phyloP scores from a whole-genome alignment of 2,888 invertebrate genomes.

The Tenthredo livida region DNA sequence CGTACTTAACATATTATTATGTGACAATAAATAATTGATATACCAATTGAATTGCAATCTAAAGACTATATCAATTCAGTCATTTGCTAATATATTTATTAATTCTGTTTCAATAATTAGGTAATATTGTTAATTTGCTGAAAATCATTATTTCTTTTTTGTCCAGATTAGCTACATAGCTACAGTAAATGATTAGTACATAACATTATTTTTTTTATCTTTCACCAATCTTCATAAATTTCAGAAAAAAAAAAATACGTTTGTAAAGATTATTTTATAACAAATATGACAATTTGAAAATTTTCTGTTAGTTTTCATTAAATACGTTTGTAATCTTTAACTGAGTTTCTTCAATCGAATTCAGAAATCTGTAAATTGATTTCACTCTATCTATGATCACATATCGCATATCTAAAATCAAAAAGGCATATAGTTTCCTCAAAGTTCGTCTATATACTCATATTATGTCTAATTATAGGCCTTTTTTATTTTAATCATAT shows the following conservation, averaged over 20 bases:
- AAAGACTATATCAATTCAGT: constrained; percentile 14
- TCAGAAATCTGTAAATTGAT: neutral
- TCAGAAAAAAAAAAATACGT: too few relatives aligned
- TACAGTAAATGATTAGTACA: neutral
- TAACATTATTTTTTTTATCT: neutral
- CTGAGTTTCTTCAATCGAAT: neutral
- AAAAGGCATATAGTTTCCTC: too few relatives aligned
- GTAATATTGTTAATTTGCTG: neutral
- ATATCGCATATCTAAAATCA: too few relatives aligned
- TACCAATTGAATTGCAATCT: neutral
- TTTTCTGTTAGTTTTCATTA: neutral
- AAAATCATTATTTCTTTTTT: neutral
- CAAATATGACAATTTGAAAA: neutral
- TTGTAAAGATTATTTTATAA: constrained; percentile 22
- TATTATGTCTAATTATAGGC: too few relatives aligned
- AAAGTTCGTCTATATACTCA: too few relatives aligned
- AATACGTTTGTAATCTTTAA: constrained; percentile 10
- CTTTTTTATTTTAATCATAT: too few relatives aligned
- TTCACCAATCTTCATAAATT: neutral
- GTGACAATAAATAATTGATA: constrained; percentile 15
- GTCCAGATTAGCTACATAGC: neutral
- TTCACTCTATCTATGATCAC: neutral
- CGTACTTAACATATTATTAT: neutral
- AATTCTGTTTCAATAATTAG: neutral
- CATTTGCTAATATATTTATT: neutral